Evolutionary conservation across 2,113 vertebrate genomes (phyloP), one percentile per base, ranked within the genome.

Genomic region (Cyrtonyx montezumae): DNA sequence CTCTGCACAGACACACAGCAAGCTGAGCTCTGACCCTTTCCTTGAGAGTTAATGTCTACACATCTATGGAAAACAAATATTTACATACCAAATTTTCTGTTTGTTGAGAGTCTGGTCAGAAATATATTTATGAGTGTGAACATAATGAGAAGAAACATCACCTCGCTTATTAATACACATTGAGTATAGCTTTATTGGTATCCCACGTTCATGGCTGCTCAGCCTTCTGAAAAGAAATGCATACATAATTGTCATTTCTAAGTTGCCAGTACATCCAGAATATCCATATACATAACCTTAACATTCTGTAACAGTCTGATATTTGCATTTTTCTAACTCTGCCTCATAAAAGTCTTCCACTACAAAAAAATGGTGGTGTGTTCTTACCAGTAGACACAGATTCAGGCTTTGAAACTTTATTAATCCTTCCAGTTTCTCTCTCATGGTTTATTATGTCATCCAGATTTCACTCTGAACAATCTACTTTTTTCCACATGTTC

Each of bases 401-500:
- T 95, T 96, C 93, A 87, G 69, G 55, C 48, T 92, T 96, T 95
- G 93, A 84, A 89, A 90, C 84, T 87, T 40, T 42, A 92, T 96
- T 96, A 96, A 92, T 96, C 93, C 93, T 93, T 91, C 76, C 63
- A 88, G 86, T 92, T 96, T 88, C 88, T 97, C 95, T 96, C 95
- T 94, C 94, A 80, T 9, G 65, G 91, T 95, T 97, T 97, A 96
- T 93, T 94, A 96, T 88, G 96, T 92, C 93, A 95, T 96, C 88
- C 87, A 95, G 93, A 94, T 91, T 96, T 96, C 90, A 81, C 58
- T 95, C 91, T 91, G 93, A 95, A 92, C 85, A 93, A 95, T 97
- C 94, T 95, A 97, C 81, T 94, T 88, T 98, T 96, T 97, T 95
- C 97, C 97, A 97, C 96, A 96, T 97, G 97, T 97, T 96, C 91